Evolutionary conservation across 2,888 invertebrate genomes (phyloP), one percentile per base, ranked within the genome.

Genomic region (Lucinisca nassula): DNA sequence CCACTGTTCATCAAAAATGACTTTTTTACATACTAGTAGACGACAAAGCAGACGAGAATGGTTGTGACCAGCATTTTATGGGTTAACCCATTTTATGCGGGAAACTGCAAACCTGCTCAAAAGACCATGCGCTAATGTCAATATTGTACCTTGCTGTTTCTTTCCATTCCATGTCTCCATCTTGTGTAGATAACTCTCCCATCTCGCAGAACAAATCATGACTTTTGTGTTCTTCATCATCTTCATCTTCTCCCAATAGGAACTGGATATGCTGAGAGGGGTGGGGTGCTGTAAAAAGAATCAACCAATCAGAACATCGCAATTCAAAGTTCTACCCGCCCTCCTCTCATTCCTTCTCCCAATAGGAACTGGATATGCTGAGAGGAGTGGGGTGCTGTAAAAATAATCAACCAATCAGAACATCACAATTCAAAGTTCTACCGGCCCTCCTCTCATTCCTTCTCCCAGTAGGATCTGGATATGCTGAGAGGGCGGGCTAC

Each of bases 181-280:
- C 97, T 73, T 98, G 98, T 0, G 92, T 90, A 88, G 98, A 98
- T 94, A 99, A 84, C 95, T 99, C 99, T 95, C 98, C 99, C 99
- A 99, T 99, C 97, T 99, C 99, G 83, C 99, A 99, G 97, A 99
- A 99, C 45, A 95, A 85, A 0, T 99, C 99, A 97, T 99, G 99
- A 14, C 98, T 98, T 96, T 98, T 98, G 87, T 95, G 94, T 49
- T 94, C 94, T 21, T 95, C 95, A 97, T 85, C 97, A 97, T 96
- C 98, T 91, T 98, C 97, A 90, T 98, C 97, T 97, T 99, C 99
- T 40, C 99, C 99, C 86, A 99, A 97, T 95, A 99, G 98, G 96
- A 99, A 99, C 97, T 99, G 99, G 78, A 99, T 99, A 95, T 99
- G 97, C 97, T 99, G 99, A 76, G 99, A 98, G 24, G 99, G 99